Conservation (phyloP, 2,797 vertebrate species). For the Pseudochirops cupreus region DNA sequence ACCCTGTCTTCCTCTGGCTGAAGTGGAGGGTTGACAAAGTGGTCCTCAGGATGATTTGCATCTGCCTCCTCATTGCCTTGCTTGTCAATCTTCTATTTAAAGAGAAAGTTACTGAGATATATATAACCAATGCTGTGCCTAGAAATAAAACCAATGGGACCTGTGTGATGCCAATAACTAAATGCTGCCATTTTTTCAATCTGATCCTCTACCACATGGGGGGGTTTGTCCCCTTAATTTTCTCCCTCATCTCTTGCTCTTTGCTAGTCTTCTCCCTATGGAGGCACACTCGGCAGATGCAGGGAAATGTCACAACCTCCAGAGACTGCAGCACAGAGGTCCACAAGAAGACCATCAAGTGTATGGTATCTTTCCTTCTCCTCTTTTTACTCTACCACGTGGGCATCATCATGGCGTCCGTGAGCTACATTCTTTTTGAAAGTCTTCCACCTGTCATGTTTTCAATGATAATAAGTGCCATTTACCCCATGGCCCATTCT, state of each 20-base stretch:
- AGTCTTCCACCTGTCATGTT: conserved; percentile 5
- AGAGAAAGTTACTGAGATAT: neutral
- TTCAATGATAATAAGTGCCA: neutral
- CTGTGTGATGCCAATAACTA: neutral
- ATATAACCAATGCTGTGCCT: neutral
- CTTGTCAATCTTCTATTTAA: neutral
- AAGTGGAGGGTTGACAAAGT: conserved; percentile 27
- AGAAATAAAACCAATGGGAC: neutral
- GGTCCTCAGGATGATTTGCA: neutral
- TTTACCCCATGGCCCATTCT: conserved; percentile 1
- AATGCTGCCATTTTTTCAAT: neutral
- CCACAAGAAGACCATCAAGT: conserved; percentile 6
- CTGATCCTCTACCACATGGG: neutral
- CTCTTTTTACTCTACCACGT: conserved; percentile 3
- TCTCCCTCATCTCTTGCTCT: neutral
- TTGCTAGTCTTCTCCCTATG: conserved; percentile 31
- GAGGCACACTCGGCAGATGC: neutral
- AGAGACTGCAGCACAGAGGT: neutral
- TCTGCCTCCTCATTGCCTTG: conserved; percentile 31
- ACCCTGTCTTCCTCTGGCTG: neutral
- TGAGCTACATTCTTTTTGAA: neutral
- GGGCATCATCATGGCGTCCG: neutral
- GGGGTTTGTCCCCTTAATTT: neutral
- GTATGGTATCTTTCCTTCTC: conserved; percentile 16
- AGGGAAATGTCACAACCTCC: neutral